Evolutionary conservation across 2,113 vertebrate species (phyloP).

Genomic region (Cyanoliseus patagonus): DNA sequence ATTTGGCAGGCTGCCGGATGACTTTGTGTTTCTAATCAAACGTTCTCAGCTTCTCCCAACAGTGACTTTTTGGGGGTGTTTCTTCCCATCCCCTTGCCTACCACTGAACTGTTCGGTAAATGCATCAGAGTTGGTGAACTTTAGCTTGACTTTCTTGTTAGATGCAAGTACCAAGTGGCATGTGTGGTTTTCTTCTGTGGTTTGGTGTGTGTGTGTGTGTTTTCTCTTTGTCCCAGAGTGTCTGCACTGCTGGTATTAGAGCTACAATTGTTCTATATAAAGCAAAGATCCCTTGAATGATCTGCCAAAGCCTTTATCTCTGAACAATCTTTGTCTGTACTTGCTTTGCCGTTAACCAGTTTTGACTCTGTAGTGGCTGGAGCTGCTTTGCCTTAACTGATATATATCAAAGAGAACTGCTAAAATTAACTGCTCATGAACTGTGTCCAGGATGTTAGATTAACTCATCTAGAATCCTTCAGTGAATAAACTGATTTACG

Average conservation of each 20-base stretch:
- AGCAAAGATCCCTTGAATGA: constrained; percentile 49
- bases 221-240: constrained; percentile 49
- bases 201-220: constrained; percentile 5
- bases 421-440: constrained; percentile 68
- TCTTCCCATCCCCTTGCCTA: neutral
- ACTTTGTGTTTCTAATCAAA: constrained; percentile 49
- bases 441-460: constrained; percentile 60
- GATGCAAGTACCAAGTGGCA: constrained; percentile 25
- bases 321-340: constrained; percentile 56
- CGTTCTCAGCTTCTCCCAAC: neutral
- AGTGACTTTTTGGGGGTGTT: constrained; percentile 15
- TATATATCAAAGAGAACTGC: constrained; percentile 58
- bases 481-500: constrained; percentile 58
- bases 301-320: constrained; percentile 56
- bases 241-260: constrained; percentile 44
- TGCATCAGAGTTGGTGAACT: constrained; percentile 41
- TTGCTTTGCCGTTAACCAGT: constrained; percentile 57
- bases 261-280: constrained; percentile 56
- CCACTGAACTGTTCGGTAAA: neutral
- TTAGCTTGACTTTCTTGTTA: constrained; percentile 28
- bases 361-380: constrained; percentile 52
- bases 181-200: constrained; percentile 45
- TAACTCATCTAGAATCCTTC: constrained; percentile 59
- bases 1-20: neutral
- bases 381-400: constrained; percentile 53